Evolutionary conservation across 2,113 vertebrate species (phyloP).

Genomic region (Pterocles burchelli): DNA sequence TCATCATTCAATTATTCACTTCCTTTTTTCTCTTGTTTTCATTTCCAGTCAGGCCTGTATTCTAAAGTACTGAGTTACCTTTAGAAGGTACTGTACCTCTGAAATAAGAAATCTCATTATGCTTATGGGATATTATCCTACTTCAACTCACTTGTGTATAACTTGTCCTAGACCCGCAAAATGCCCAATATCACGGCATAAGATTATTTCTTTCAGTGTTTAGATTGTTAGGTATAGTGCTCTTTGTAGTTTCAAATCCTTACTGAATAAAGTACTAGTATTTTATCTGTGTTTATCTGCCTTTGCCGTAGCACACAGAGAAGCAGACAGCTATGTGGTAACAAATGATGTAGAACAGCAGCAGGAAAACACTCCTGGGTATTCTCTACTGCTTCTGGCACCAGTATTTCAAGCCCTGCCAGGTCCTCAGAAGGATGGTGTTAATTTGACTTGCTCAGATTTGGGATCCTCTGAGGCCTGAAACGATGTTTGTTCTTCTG

Average conservation of each 20-base stretch:
- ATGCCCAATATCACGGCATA: not conserved
- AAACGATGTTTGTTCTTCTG: not conserved
- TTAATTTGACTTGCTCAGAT: not conserved
- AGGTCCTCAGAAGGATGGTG: not conserved
- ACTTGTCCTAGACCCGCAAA: not conserved
- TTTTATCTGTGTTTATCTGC: not conserved
- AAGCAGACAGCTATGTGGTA: not conserved
- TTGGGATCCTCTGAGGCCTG: not conserved
- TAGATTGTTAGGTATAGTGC: not conserved
- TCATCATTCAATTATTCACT: not conserved
- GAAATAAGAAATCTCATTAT: slow-evolving; percentile 21
- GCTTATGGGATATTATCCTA: not conserved
- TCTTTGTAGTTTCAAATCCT: not conserved
- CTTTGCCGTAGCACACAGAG: not conserved
- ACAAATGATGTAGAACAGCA: not conserved
- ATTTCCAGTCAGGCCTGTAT: not conserved
- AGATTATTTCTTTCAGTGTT: not conserved
- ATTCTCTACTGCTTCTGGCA: not conserved
- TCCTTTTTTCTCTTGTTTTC: not conserved
- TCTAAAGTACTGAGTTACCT: not conserved
- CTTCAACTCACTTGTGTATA: slow-evolving; percentile 1
- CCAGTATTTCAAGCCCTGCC: not conserved
- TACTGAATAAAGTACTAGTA: not conserved
- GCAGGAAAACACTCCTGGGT: not conserved
- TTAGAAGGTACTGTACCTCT: not conserved